Percentiles rank a stretch among this genome's conserved stretches.
These are phyloP conservation scores for Paramisgurnus dabryanus DNA, from an alignment of 2,113 vertebrate genomes.

Conservation along the genomic window DNA sequence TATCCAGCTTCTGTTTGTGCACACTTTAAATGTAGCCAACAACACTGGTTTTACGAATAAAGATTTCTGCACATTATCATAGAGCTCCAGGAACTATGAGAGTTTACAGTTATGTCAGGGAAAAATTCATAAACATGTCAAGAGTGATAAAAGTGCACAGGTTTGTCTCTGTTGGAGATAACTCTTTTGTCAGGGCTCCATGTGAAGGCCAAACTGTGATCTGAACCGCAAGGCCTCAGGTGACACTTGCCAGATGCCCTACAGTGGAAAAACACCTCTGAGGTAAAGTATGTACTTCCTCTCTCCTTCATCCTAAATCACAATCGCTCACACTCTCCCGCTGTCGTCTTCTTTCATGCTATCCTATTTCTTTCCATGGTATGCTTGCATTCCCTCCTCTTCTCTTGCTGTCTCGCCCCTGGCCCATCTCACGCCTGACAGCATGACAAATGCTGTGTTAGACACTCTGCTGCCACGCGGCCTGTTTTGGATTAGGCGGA, in stretches of 20 bases:
- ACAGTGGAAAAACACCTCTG: slow-evolving; percentile 17
- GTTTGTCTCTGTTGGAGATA: slow-evolving; percentile 38
- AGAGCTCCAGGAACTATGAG: slow-evolving; percentile 9
- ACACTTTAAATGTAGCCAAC: background rate
- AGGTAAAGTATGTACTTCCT: slow-evolving; percentile 50
- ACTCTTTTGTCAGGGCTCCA: slow-evolving; percentile 32
- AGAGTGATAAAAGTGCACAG: slow-evolving; percentile 48
- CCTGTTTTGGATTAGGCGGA: slow-evolving; percentile 38
- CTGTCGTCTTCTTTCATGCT: background rate
- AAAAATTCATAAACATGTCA: slow-evolving; percentile 51
- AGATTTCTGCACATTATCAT: slow-evolving; percentile 40
- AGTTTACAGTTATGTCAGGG: slow-evolving; percentile 44
- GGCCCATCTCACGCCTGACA: slow-evolving; percentile 47
- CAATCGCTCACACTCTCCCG: background rate
- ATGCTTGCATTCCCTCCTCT: background rate
- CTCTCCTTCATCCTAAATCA: slow-evolving; percentile 36
- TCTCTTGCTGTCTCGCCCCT: slow-evolving; percentile 5
- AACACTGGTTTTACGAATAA: background rate
- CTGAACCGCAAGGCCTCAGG: slow-evolving; percentile 41
- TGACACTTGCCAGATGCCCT: slow-evolving; percentile 48
- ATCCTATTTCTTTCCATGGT: background rate
- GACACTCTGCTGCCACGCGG: slow-evolving; percentile 35
- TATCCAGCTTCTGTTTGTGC: too few species aligned
- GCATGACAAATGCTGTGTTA: slow-evolving; percentile 34
- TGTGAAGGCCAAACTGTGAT: slow-evolving; percentile 18